These are phyloP conservation scores for Neelides sp. DNA, from an alignment of 1,140 invertebrate genomes.

Conservation along the genomic window DNA sequence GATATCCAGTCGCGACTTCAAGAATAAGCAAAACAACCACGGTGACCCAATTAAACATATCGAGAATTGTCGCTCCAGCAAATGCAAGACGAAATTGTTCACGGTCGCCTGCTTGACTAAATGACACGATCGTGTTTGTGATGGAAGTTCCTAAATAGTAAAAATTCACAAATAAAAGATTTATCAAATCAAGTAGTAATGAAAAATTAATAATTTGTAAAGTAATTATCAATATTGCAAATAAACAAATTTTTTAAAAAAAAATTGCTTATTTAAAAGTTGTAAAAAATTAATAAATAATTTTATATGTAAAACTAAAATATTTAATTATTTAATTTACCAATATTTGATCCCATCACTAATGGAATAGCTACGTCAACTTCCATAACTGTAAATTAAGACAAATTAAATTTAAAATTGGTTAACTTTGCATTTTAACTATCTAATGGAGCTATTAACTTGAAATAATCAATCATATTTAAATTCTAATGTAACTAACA, in stretches of 20 bases:
- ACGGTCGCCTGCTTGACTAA: slow-evolving; percentile 38
- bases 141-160: slow-evolving; percentile 45
- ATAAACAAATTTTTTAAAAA: too few species aligned
- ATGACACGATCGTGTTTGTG: slow-evolving; percentile 44
- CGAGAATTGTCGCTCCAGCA: slow-evolving; percentile 45
- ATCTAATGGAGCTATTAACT: not conserved
- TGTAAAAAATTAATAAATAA: too few species aligned
- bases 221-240: too few species aligned
- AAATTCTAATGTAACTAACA: slow-evolving; percentile 35
- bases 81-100: slow-evolving; percentile 43
- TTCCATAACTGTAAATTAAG: slow-evolving; percentile 37
- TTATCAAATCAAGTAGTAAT: not conserved
- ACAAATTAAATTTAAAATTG: not conserved
- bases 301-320: too few species aligned
- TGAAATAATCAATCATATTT: not conserved
- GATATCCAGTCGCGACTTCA: slow-evolving; percentile 37
- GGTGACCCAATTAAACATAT: slow-evolving; percentile 42
- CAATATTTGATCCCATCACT: slow-evolving; percentile 40
- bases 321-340: too few species aligned
- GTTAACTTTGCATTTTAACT: not conserved
- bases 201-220: too few species aligned
- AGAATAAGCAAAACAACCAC: slow-evolving; percentile 38
- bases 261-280: too few species aligned
- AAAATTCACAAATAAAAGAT: not conserved
- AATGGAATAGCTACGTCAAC: slow-evolving; percentile 45